phyloP scores from a whole-genome alignment of 2,888 invertebrate genomes.

The Aquatica leii region DNA sequence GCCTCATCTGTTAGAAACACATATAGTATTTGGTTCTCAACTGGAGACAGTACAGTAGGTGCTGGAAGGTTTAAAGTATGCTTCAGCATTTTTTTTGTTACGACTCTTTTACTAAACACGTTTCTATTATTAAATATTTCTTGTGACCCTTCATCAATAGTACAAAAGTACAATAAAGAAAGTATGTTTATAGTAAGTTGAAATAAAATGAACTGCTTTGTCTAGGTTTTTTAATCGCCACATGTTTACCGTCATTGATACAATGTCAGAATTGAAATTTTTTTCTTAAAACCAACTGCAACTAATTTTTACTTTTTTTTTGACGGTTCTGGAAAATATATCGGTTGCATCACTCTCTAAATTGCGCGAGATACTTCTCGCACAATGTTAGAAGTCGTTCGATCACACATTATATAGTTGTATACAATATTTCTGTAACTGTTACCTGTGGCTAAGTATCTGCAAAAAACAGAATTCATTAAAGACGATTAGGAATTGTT shows the following conservation, averaged over 20 bases:
- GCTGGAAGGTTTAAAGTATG: conserved; percentile 37
- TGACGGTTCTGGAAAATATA: conserved; percentile 39
- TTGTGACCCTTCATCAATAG: conserved; percentile 45
- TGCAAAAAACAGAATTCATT: conserved; percentile 16
- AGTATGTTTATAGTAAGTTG: conserved; percentile 48
- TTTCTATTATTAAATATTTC: conserved; percentile 47
- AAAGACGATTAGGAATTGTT: no score
- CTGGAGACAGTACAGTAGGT: conserved; percentile 24
- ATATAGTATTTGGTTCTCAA: conserved; percentile 22
- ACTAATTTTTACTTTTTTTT: conserved; percentile 38
- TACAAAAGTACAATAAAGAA: conserved; percentile 47
- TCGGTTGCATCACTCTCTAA: conserved; percentile 37
- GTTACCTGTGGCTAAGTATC: conserved; percentile 39
- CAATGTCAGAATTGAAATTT: conserved; percentile 48
- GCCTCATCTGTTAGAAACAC: conserved; percentile 37
- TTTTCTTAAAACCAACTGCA: conserved; percentile 43
- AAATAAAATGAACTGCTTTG: conserved; percentile 46
- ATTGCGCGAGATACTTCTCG: conserved; percentile 34
- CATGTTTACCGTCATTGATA: conserved; percentile 48
- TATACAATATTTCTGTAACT: conserved; percentile 38
- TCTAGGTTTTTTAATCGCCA: conserved; percentile 44
- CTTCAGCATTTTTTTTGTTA: conserved; percentile 37
- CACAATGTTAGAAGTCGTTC: conserved; percentile 42
- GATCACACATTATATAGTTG: conserved; percentile 38
- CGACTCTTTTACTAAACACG: conserved; percentile 41